Base-by-base conservation (phyloP, 2,888 invertebrate species). In the Diadegma fenestrale region DNA sequence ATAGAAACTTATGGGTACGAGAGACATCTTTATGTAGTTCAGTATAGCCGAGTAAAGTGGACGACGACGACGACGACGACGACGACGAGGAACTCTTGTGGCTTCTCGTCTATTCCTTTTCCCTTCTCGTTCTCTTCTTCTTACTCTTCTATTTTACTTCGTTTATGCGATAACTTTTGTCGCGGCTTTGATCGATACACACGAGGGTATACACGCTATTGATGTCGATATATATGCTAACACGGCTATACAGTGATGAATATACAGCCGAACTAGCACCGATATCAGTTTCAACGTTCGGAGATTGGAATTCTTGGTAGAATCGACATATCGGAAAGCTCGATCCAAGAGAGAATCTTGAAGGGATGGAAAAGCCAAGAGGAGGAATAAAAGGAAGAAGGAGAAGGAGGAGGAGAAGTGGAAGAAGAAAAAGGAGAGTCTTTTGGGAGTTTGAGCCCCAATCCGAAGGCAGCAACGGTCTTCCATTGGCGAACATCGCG, bases 301-400 rank as follows among this genome's bases (percentile, higher is more conserved):
- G 63, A 84, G 80, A 84, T 84, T 84, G 77, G 80, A 85, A 85
- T 82, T 84, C 81, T 81, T 84, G 75, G 51, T 54, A 54, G 64
- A 85, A 91, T 91, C 89, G 89, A 89, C 89, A 77, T 26, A 81
- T 61, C 72, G 64, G 51, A 71, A 51, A 64, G 41, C 14, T 14
- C 61, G 22, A 77, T 26, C 41, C 10, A 10, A 37, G 63, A 51
- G 45, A 54, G 48, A 63, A 73, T 41, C n/a, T 17, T 30, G 8
- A 45, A 19, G 41, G 58, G 45, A 45, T 19, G 10, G 26, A 41
- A 10, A 22, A 43, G 10, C 22, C 6, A 7, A 5, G 4, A 41
- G 17, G 26, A 43, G 72, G 69, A 76, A 54, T 48, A 63, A 66
- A 68, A 51, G 30, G 64, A 58, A 5, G 33, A 33, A 33, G 17